Conservation (phyloP, 2,113 vertebrate species). For the Pomatostomus ruficeps region DNA sequence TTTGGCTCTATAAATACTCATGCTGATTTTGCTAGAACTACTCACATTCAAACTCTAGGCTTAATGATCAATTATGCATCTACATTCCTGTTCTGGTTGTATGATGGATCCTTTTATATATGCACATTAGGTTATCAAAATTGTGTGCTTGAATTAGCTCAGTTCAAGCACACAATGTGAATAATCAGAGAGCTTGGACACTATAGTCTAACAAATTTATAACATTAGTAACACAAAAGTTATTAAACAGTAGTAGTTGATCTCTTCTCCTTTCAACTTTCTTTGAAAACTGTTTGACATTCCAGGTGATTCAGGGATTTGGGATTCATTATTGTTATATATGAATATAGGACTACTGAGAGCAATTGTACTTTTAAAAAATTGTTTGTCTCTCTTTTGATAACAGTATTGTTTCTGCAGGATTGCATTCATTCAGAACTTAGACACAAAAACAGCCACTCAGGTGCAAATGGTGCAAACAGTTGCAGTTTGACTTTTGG, state of each 20-base stretch:
- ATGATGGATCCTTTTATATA: not conserved
- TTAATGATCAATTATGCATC: not conserved
- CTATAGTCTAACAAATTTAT: not conserved
- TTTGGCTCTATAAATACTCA: not conserved
- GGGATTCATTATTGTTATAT: not conserved
- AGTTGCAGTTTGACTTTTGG: not conserved
- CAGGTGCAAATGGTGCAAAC: no score
- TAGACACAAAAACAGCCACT: not conserved
- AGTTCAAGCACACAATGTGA: no score
- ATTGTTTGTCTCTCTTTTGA: not conserved
- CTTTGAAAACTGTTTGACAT: not conserved
- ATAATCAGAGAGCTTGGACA: not conserved
- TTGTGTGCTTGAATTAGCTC: not conserved
- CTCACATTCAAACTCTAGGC: not conserved
- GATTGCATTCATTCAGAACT: not conserved
- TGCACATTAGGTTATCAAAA: not conserved
- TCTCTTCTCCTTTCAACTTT: not conserved
- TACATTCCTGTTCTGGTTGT: not conserved
- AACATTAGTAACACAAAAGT: not conserved
- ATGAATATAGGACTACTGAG: not conserved
- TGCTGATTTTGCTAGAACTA: not conserved
- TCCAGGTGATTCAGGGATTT: not conserved
- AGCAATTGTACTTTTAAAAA: not conserved
- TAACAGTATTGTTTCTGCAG: not conserved
- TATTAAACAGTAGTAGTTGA: not conserved